These are phyloP conservation scores for Apotomis capreana DNA, from an alignment of 2,888 invertebrate species.

Conservation along the genomic window DNA sequence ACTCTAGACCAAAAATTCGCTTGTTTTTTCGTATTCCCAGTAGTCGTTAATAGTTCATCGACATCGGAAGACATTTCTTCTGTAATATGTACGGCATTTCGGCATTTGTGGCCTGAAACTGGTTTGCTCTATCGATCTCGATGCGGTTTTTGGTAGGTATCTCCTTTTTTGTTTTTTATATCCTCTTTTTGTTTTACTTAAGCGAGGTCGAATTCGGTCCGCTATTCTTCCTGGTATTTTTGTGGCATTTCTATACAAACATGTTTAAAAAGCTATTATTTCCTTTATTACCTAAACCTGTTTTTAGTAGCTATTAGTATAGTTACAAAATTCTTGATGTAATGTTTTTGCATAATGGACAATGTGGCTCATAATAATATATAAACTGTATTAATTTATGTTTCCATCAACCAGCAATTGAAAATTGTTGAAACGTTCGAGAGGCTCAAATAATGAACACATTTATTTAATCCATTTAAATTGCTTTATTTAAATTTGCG, in stretches of 20 bases:
- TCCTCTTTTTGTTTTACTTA: background rate
- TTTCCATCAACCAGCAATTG: no score
- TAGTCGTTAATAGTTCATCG: conserved; percentile 63
- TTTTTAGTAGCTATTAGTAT: no score
- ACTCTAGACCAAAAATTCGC: background rate
- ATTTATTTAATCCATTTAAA: no score
- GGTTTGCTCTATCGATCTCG: conserved; percentile 29
- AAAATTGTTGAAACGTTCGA: no score
- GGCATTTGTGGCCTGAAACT: conserved; percentile 49
- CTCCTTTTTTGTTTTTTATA: background rate
- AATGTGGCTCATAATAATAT: no score
- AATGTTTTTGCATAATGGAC: no score
- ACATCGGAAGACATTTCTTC: conserved; percentile 60
- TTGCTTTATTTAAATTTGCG: no score
- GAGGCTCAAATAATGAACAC: no score
- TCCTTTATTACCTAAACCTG: no score
- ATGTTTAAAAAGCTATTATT: background rate
- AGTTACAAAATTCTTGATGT: no score
- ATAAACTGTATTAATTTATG: no score
- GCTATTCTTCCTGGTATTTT: background rate
- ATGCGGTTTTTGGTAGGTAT: conserved; percentile 17
- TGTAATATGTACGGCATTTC: conserved; percentile 49
- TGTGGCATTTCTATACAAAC: background rate
- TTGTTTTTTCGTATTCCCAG: conserved; percentile 48
- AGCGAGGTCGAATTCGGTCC: conserved; percentile 5